These are phyloP conservation scores for Camelus bactrianus DNA, from an alignment of 2,113 vertebrate genomes.

Conservation along the genomic window DNA sequence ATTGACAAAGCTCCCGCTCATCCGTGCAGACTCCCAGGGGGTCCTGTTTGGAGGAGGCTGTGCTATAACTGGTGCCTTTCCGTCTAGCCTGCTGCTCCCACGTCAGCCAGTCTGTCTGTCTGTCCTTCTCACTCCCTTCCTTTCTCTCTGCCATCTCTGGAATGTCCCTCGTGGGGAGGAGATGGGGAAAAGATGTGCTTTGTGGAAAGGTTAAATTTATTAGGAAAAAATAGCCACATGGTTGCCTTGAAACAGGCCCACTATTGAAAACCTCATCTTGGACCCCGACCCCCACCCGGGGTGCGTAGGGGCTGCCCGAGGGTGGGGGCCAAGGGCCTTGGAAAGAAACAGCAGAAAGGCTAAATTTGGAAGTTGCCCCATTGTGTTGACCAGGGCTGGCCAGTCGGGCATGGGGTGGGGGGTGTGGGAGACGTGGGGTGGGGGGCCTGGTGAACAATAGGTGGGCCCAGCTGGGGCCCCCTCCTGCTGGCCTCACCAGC, in stretches of 20 bases:
- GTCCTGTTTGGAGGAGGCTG: background rate
- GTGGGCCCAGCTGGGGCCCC: constrained; percentile 87
- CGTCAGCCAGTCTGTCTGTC: background rate
- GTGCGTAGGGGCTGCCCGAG: constrained; percentile 38
- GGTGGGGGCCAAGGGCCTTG: constrained; percentile 60
- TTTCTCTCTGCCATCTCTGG: constrained; percentile 70
- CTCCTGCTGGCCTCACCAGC: constrained; percentile 80
- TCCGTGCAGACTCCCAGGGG: background rate
- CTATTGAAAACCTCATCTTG: constrained; percentile 73
- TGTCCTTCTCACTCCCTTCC: constrained; percentile 55
- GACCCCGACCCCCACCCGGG: constrained; percentile 72
- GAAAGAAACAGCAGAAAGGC: constrained; percentile 81
- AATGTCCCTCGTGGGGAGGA: constrained; percentile 68
- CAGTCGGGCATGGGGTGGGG: constrained; percentile 77
- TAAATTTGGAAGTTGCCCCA: constrained; percentile 90
- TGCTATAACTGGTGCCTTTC: background rate
- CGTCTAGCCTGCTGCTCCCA: background rate
- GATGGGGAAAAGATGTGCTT: constrained; percentile 77
- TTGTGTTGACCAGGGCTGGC: constrained; percentile 85
- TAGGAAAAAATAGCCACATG: constrained; percentile 78
- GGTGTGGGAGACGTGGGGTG: constrained; percentile 82
- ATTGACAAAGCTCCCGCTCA: background rate
- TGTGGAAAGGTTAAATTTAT: constrained; percentile 73
- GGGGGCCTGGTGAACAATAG: constrained; percentile 88
- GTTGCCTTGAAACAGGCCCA: constrained; percentile 80